Evolutionary conservation across 2,797 vertebrate species (phyloP).

Genomic region (Rhabdophis nuchalis): DNA sequence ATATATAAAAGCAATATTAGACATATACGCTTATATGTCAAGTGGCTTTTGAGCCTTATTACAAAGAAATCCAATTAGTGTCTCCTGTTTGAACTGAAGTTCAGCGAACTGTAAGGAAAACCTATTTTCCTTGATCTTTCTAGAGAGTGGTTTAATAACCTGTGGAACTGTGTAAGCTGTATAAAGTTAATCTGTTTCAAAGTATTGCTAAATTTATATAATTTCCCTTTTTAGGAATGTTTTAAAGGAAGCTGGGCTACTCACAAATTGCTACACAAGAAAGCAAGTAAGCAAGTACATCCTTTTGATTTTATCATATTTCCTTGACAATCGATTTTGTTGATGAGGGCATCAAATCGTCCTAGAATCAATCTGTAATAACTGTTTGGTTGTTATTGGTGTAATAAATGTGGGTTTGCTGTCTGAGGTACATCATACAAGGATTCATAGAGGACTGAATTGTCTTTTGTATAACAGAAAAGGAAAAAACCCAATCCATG

Average conservation of each 20-base stretch:
- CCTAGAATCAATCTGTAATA: background rate
- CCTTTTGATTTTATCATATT: conserved; percentile 14
- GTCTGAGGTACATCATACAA: background rate
- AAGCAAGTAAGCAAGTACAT: conserved; percentile 88
- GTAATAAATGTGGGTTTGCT: background rate
- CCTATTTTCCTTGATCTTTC: background rate
- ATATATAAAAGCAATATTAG: background rate
- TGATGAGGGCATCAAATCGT: background rate
- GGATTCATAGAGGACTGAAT: background rate
- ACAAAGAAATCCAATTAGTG: background rate
- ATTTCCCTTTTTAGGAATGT: conserved; percentile 85
- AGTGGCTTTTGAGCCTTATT: background rate
- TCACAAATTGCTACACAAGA: conserved; percentile 97
- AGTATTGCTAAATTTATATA: conserved; percentile 47
- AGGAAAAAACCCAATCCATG: background rate
- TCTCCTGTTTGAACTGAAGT: background rate
- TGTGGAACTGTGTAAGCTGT: background rate
- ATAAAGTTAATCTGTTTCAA: background rate
- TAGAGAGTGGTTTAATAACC: background rate
- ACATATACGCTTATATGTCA: background rate
- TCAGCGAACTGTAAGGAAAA: background rate
- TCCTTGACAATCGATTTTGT: background rate
- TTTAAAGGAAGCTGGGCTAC: conserved; percentile 98
- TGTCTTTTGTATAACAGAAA: background rate
- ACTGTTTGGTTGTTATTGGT: background rate